Base-by-base conservation (phyloP, 2,888 invertebrate species). In the Stratiomys singularior region DNA sequence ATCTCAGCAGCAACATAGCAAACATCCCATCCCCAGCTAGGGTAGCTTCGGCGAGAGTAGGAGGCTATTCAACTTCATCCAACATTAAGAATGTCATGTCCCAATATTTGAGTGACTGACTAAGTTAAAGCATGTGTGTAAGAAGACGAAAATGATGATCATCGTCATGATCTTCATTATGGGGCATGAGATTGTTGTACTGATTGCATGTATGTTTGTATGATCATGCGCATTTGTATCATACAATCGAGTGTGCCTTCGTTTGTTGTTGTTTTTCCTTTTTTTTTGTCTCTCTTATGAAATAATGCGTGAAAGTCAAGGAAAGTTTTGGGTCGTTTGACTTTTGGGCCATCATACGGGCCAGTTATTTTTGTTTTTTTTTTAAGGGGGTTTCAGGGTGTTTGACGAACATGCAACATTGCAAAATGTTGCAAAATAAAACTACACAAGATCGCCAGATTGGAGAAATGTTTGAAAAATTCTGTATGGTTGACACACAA, bases 281-380 rank as follows among this genome's bases (percentile, higher is more conserved):
- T n/a, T n/a, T n/a, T n/a, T n/a, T n/a, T n/a, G n/a, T n/a, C n/a
- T n/a, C n/a, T n/a, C n/a, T 30, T 30, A 11, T 30, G 66, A 30
- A 66, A 66, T 66, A 28, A 66, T 66, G 66, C 66, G 27, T 66
- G 66, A 66, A 66, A 66, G 66, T 66, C 30, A 66, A 66, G 66
- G 66, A 66, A 64, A 66, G 37, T 30, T 18, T 66, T 37, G 66
- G 28, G 27, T 21, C 13, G 37, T n/a, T 52, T 52, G 3, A 52
- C 7, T 52, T 5, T 37, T n/a, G n/a, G n/a, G n/a, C n/a, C n/a
- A n/a, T n/a, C n/a, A n/a, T n/a, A n/a, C n/a, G n/a, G n/a, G n/a
- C n/a, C n/a, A n/a, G n/a, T n/a, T n/a, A n/a, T n/a, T n/a, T n/a
- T n/a, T n/a, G n/a, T n/a, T n/a, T n/a, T n/a, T n/a, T n/a, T n/a